Conservation (phyloP, 1,140 invertebrate species). For the Rhagoletis zephyria region DNA sequence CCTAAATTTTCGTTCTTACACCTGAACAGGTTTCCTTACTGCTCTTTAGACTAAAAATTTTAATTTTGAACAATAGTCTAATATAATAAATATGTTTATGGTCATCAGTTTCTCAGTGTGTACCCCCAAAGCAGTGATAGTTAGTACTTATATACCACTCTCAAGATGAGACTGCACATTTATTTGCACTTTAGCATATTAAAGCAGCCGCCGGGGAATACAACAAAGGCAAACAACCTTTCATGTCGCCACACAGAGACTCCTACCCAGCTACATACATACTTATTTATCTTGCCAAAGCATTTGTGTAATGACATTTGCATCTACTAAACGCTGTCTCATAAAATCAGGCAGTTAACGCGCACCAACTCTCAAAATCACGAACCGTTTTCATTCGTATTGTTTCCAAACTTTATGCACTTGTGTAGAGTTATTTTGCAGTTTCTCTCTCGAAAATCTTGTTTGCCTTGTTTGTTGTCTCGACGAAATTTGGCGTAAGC, state of each 20-base stretch:
- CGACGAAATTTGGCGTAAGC: slow-evolving; percentile 72
- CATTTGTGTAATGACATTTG: slow-evolving; percentile 61
- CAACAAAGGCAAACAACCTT: too few relatives aligned
- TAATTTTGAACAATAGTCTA: too few relatives aligned
- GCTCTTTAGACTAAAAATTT: too few relatives aligned
- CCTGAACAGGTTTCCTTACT: too few relatives aligned
- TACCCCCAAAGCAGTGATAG: too few relatives aligned
- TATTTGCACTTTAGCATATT: too few relatives aligned
- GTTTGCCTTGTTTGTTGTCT: slow-evolving; percentile 57
- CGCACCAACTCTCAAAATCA: slow-evolving; percentile 1
- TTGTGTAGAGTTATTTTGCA: background rate
- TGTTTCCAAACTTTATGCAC: slow-evolving; percentile 10
- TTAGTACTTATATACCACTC: too few relatives aligned
- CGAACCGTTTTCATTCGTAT: slow-evolving; percentile 31
- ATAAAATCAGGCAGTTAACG: slow-evolving; percentile 36
- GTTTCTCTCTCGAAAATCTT: background rate
- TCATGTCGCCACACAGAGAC: background rate
- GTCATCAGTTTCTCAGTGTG: too few relatives aligned
- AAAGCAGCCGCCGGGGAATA: too few relatives aligned
- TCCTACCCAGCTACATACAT: background rate
- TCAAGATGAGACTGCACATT: too few relatives aligned
- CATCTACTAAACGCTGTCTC: slow-evolving; percentile 9
- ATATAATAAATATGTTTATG: too few relatives aligned
- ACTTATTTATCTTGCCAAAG: background rate
- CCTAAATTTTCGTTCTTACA: too few relatives aligned